These are phyloP conservation scores for Dryadula phaetusa DNA, from an alignment of 2,888 invertebrate genomes.

Conservation along the genomic window DNA sequence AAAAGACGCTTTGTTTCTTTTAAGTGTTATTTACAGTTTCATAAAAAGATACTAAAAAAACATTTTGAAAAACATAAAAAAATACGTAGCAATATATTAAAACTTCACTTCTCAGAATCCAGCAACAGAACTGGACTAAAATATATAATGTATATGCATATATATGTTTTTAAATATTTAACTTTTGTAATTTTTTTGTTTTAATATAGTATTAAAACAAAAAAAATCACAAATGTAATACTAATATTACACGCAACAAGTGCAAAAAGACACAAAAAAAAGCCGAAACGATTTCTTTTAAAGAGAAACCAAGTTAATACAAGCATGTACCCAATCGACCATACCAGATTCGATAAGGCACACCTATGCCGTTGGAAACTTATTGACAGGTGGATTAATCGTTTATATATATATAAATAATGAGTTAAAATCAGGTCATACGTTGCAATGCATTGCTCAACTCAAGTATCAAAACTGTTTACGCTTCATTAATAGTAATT, in stretches of 20 bases:
- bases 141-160: too few relatives aligned
- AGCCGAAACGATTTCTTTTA: not conserved
- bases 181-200: too few relatives aligned
- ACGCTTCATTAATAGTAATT: conserved; percentile 39
- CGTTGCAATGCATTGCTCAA: conserved; percentile 36
- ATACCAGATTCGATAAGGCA: conserved; percentile 8
- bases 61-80: too few relatives aligned
- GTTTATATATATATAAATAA: conserved; percentile 32
- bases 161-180: too few relatives aligned
- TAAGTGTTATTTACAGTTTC: too few relatives aligned
- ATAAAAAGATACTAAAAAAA: too few relatives aligned
- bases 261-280: not conserved
- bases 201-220: too few relatives aligned
- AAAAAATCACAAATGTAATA: too few relatives aligned
- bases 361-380: conserved; percentile 21
- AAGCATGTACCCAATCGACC: not conserved
- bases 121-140: too few relatives aligned
- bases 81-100: too few relatives aligned
- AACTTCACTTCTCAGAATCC: too few relatives aligned
- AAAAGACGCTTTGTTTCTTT: too few relatives aligned
- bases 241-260: not conserved
- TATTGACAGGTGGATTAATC: conserved; percentile 36
- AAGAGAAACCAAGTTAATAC: not conserved
- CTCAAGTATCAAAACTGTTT: conserved; percentile 36
- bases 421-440: conserved; percentile 33